These are phyloP conservation scores for Phenganax stokvisi DNA, from an alignment of 92 coral and sea anemone species.

Conservation along the genomic window DNA sequence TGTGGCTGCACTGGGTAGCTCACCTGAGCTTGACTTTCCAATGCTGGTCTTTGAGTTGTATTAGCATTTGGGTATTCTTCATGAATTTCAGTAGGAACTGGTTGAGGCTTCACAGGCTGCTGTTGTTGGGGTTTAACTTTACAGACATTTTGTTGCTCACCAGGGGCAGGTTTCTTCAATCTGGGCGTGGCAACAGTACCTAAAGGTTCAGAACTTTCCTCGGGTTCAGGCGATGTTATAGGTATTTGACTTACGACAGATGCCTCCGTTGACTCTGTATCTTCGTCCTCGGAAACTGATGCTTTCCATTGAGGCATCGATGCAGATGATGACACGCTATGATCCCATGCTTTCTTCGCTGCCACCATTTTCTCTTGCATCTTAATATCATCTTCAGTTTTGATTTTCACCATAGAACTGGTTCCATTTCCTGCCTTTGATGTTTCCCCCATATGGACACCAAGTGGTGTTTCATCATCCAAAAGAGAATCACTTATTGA, in stretches of 20 bases:
- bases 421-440: slow-evolving; percentile 51
- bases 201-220: slow-evolving; percentile 46
- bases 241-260: slow-evolving; percentile 27
- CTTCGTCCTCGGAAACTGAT: slow-evolving; percentile 44
- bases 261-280: slow-evolving; percentile 23
- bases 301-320: slow-evolving; percentile 28
- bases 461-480: slow-evolving; percentile 31
- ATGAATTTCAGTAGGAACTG: slow-evolving; percentile 41
- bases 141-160: slow-evolving; percentile 90
- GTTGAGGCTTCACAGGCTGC: slow-evolving; percentile 71
- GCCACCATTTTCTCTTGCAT: slow-evolving; percentile 75
- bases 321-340: slow-evolving; percentile 44
- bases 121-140: slow-evolving; percentile 98
- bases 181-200: slow-evolving; percentile 46
- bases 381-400: slow-evolving; percentile 76
- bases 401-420: slow-evolving; percentile 61
- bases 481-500: slow-evolving; percentile 45
- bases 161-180: slow-evolving; percentile 65
- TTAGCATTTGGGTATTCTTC: slow-evolving; percentile 24
- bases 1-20: slow-evolving; percentile 48
- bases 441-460: slow-evolving; percentile 48
- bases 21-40: slow-evolving; percentile 14
- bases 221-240: slow-evolving; percentile 29
- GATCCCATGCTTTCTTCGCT: slow-evolving; percentile 75
- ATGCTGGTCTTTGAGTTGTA: background rate